A percentile compares a stretch with the other conserved stretches of the same genome.
These are phyloP conservation scores for Gnatocerus cornutus DNA, from an alignment of 2,888 invertebrate species.

Conservation along the genomic window DNA sequence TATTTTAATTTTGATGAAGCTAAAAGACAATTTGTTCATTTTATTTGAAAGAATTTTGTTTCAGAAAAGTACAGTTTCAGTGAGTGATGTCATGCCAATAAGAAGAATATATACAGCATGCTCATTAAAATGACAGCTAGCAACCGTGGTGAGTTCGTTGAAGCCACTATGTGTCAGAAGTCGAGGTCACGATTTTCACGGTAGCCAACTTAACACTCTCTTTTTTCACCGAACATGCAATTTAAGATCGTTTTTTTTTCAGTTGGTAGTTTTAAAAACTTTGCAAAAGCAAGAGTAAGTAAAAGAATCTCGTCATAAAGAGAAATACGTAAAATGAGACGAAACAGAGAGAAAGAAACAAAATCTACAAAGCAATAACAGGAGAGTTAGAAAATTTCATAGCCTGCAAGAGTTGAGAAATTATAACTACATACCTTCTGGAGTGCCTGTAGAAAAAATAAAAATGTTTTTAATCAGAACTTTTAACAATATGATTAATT, in stretches of 20 bases:
- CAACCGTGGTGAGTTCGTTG: no score
- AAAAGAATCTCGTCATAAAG: constrained; percentile 28
- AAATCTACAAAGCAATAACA: constrained; percentile 49
- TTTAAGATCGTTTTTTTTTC: not conserved
- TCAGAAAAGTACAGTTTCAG: no score
- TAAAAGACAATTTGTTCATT: no score
- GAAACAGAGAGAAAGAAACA: constrained; percentile 33
- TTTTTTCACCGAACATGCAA: constrained; percentile 6
- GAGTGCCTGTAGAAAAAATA: constrained; percentile 70
- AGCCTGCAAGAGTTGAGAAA: constrained; percentile 42
- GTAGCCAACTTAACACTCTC: no score
- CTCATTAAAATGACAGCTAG: constrained; percentile 2
- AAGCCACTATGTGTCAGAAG: no score
- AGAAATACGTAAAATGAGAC: constrained; percentile 27
- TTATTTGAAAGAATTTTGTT: no score
- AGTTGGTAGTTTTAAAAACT: no score
- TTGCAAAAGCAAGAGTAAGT: constrained; percentile 16
- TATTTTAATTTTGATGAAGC: no score
- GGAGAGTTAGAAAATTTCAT: constrained; percentile 25
- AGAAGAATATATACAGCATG: constrained; percentile 18
- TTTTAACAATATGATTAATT: constrained; percentile 3
- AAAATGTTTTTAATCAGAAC: constrained; percentile 54
- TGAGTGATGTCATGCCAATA: constrained; percentile 1
- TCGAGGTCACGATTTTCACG: no score
- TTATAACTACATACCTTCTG: constrained; percentile 69